These are phyloP conservation scores for Troglohyphantes excavatus DNA, from an alignment of 2,888 invertebrate genomes.

Conservation along the genomic window DNA sequence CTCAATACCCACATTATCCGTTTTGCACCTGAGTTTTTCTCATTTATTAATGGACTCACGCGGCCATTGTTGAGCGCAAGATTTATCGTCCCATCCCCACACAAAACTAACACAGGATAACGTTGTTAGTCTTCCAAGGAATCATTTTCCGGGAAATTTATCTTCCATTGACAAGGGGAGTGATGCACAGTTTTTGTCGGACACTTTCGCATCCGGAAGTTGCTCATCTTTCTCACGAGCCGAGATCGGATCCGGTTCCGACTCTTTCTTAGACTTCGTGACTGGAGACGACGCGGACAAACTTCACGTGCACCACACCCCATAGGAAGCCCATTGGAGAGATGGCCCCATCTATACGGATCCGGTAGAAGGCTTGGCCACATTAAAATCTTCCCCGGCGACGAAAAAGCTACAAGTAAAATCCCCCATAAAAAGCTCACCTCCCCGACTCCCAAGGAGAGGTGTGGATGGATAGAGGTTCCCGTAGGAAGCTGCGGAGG, in stretches of 20 bases:
- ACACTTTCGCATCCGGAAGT: slow-evolving; percentile 41
- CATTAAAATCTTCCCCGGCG: slow-evolving; percentile 57
- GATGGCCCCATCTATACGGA: slow-evolving; percentile 46
- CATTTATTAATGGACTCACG: background rate
- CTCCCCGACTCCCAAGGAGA: slow-evolving; percentile 22
- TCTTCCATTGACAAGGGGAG: slow-evolving; percentile 2
- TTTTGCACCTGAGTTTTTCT: too few species aligned
- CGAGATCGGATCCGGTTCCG: slow-evolving; percentile 35
- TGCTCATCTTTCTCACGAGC: slow-evolving; percentile 34
- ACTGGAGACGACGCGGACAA: slow-evolving; percentile 2
- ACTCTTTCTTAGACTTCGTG: slow-evolving; percentile 7
- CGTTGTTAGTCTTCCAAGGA: background rate
- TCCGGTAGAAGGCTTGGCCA: slow-evolving; percentile 70
- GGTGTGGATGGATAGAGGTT: slow-evolving; percentile 27
- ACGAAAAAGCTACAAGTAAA: background rate
- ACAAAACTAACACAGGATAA: background rate
- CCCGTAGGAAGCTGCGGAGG: slow-evolving; percentile 57
- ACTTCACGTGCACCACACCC: slow-evolving; percentile 62
- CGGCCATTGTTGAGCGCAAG: background rate
- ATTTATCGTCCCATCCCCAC: background rate
- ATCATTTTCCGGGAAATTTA: slow-evolving; percentile 21
- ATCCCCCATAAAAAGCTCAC: slow-evolving; percentile 21
- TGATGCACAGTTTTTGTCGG: slow-evolving; percentile 1
- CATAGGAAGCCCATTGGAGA: slow-evolving; percentile 36
- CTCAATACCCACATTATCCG: too few species aligned